A percentile compares a stretch with the other conserved stretches of the same genome.
Evolutionary conservation across 2,888 invertebrate species (phyloP).

Genomic region (Dorcus hopei): DNA sequence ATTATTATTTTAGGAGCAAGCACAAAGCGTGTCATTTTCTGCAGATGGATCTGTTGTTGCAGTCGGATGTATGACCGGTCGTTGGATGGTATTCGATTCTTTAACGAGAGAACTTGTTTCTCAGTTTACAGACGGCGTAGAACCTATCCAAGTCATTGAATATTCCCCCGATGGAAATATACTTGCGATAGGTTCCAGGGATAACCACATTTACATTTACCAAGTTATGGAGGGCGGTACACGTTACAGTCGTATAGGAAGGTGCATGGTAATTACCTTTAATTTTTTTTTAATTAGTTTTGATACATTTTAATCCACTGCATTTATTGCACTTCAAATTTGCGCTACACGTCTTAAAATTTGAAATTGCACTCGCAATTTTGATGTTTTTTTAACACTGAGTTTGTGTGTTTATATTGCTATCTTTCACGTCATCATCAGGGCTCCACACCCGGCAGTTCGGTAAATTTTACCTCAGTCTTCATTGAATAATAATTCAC

Average conservation of each 20-base stretch:
- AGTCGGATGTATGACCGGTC: conserved; percentile 74
- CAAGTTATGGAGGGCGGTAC: conserved; percentile 74
- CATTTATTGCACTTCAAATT: not conserved
- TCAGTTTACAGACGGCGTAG: conserved; percentile 67
- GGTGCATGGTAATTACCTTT: conserved; percentile 70
- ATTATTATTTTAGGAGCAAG: conserved; percentile 64
- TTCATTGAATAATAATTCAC: not conserved
- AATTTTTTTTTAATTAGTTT: not conserved
- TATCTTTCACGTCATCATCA: not conserved
- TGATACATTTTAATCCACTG: not conserved
- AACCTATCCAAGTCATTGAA: conserved; percentile 68
- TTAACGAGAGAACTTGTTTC: conserved; percentile 70
- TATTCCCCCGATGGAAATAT: conserved; percentile 77
- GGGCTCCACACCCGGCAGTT: not conserved
- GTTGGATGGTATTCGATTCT: conserved; percentile 82
- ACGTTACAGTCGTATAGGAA: conserved; percentile 76
- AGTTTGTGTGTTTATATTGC: not conserved
- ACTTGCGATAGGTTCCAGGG: conserved; percentile 82
- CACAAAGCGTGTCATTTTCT: conserved; percentile 80
- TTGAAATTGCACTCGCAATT: not conserved
- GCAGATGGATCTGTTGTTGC: conserved; percentile 71
- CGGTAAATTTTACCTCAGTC: not conserved
- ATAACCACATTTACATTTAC: conserved; percentile 88
- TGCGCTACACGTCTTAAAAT: not conserved
- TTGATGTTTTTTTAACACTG: not conserved